Percentiles rank a stretch among this genome's conserved stretches.
These are phyloP conservation scores for Centrocercus urophasianus DNA, from an alignment of 2,113 vertebrate genomes.

Conservation along the genomic window DNA sequence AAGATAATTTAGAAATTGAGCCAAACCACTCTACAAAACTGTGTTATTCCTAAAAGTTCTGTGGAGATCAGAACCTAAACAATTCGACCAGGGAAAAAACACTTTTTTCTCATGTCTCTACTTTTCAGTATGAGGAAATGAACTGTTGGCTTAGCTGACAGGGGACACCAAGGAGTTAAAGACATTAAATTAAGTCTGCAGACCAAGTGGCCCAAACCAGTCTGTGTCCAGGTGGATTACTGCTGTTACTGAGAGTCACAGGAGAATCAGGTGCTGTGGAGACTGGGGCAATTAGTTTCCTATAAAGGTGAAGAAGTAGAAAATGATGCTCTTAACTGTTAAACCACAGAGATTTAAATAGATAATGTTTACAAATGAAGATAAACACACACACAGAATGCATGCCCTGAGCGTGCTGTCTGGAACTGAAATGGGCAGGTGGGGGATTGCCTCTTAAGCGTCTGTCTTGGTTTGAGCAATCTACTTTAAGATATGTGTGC, in stretches of 20 bases:
- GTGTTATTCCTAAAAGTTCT: neutral
- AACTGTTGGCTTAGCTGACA: neutral
- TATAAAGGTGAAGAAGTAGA: neutral
- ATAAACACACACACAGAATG: neutral
- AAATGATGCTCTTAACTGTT: neutral
- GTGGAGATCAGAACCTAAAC: neutral
- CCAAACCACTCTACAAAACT: neutral
- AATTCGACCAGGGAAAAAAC: neutral
- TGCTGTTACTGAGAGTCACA: neutral
- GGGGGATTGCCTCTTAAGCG: neutral
- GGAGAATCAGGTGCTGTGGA: neutral
- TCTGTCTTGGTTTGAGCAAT: neutral
- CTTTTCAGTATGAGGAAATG: neutral
- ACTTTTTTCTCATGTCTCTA: neutral
- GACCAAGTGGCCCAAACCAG: neutral
- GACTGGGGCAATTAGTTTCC: neutral
- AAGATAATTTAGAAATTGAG: neutral
- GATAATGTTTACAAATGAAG: neutral
- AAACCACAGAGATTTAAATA: neutral
- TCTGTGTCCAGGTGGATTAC: neutral
- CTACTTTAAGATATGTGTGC: neutral
- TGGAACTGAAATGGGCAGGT: neutral
- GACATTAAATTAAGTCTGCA: neutral
- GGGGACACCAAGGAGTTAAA: neutral
- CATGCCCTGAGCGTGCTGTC: fast-evolving